Conservation (phyloP, 2,797 vertebrate species). For the Sarcoramphus papa region DNA sequence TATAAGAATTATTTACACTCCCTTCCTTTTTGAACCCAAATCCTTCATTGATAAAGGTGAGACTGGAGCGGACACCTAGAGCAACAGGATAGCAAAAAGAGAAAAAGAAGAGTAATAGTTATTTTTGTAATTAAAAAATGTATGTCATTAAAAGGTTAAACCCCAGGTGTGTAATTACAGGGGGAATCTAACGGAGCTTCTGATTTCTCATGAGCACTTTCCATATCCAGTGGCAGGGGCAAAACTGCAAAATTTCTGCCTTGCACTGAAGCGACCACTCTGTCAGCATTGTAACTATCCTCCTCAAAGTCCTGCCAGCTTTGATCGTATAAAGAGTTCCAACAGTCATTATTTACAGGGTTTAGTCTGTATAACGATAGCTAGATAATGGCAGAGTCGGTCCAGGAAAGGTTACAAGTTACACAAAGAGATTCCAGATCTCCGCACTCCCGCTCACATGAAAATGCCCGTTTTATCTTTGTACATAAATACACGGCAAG, state of each 20-base stretch:
- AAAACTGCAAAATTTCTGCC: background rate
- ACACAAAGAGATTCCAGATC: background rate
- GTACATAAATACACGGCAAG: background rate
- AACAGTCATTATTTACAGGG: background rate
- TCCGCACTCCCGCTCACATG: fast-evolving
- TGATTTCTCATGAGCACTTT: background rate
- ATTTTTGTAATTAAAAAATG: background rate
- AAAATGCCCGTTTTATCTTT: background rate
- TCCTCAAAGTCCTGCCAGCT: background rate
- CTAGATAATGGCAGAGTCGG: background rate
- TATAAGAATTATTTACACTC: background rate
- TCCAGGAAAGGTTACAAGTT: background rate
- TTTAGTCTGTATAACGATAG: background rate
- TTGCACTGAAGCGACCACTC: background rate
- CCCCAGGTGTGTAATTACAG: background rate
- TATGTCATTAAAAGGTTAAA: background rate
- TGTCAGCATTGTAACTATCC: background rate
- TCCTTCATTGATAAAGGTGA: background rate
- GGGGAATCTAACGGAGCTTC: background rate
- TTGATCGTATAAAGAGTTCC: background rate
- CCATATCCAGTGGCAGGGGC: background rate
- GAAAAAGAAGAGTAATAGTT: background rate
- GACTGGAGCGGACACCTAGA: background rate
- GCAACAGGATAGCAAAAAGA: background rate
- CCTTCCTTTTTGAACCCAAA: background rate